A percentile compares a stretch with the other conserved stretches of the same genome.
phyloP scores from a whole-genome alignment of 2,888 invertebrate species.

The Monopis laevigella region DNA sequence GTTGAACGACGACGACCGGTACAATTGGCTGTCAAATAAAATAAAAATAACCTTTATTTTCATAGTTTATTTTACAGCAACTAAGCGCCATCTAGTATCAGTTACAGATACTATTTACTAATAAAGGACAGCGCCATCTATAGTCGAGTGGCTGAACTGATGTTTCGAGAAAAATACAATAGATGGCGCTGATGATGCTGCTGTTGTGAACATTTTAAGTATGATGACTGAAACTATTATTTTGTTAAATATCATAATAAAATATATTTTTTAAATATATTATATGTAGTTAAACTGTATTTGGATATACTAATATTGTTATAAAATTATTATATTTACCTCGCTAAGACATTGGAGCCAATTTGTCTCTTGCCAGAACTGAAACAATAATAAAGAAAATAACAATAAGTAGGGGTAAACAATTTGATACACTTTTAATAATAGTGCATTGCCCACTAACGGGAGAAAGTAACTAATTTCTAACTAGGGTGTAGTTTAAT shows the following conservation, averaged over 20 bases:
- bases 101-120: neutral
- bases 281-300: no score
- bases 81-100: conserved; percentile 30
- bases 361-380: conserved; percentile 84
- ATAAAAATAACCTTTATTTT: conserved; percentile 6
- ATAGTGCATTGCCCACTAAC: no score
- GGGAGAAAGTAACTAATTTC: no score
- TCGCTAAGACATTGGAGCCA: conserved; percentile 87
- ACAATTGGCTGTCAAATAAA: conserved; percentile 77
- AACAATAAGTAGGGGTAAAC: neutral
- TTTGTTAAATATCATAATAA: no score
- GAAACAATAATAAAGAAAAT: conserved; percentile 39
- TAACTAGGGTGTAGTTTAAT: no score
- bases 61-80: neutral
- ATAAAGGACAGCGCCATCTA: neutral
- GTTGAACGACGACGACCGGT: conserved; percentile 93
- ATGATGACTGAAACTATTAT: neutral
- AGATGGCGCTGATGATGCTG: conserved; percentile 35
- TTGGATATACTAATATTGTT: no score
- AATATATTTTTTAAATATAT: no score
- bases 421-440: no score
- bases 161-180: no score
- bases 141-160: no score
- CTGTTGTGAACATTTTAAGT: neutral
- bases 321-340: no score